Percentiles rank a stretch among this genome's conserved stretches.
Conservation (phyloP, 2,888 invertebrate genomes). For the Eumacrocentrus americanus region DNA sequence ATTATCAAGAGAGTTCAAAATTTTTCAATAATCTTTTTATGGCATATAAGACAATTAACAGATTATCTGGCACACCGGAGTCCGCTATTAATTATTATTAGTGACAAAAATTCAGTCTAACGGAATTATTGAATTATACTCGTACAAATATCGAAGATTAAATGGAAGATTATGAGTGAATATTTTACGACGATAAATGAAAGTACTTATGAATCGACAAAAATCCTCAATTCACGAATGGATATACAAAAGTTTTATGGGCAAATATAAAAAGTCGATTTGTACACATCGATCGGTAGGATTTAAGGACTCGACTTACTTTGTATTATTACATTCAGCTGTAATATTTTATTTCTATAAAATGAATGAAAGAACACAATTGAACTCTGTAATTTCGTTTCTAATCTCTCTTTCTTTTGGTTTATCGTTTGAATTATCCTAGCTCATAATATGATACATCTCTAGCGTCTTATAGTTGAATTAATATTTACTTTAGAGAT, state of each 20-base stretch:
- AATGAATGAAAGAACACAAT: not conserved
- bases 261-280: not conserved
- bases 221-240: not conserved
- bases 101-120: not conserved
- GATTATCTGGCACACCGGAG: no score
- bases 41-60: not conserved
- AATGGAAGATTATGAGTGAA: not conserved
- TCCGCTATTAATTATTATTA: no score
- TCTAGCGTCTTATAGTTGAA: not conserved
- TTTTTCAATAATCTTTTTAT: not conserved
- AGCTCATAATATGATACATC: not conserved
- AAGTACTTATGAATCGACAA: not conserved
- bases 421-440: not conserved
- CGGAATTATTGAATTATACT: not conserved
- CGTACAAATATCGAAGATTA: constrained; percentile 1
- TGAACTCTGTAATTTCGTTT: no score
- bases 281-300: not conserved
- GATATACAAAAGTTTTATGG: not conserved
- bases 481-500: not conserved
- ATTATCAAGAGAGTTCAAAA: not conserved
- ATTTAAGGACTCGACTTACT: not conserved
- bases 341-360: not conserved
- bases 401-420: not conserved
- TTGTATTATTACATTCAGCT: not conserved
- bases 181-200: not conserved